Evolutionary conservation across 2,797 vertebrate genomes (phyloP), one percentile per base, ranked within the genome.

Genomic region (Hybognathus amarus): DNA sequence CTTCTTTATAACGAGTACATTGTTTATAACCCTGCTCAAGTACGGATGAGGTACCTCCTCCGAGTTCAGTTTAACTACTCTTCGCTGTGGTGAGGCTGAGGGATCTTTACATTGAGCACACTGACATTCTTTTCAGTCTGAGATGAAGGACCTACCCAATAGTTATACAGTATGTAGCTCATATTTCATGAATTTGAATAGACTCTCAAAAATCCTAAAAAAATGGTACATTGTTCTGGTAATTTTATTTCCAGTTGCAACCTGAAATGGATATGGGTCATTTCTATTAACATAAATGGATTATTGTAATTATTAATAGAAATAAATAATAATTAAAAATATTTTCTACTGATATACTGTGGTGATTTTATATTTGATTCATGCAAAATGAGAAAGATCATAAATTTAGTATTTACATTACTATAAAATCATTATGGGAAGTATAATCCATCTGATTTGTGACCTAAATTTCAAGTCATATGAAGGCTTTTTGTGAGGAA

Each of bases 1-100:
- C 96, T 98, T 15, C 96, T 97, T 71, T 98, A 98, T 91, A 98
- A 98, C 5, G 97, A 98, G 90, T 98, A 93, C 84, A 91, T 98
- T 0, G 95, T 98, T 47, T 98, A 98, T 84, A 92, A 94, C 80
- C 93, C 96, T 0, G 90, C 92, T 1, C 97, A 98, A 92, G 92
- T 92, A 15, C 94, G 91, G 47, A 97, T 98, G 96, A 93, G 91
- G 77, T 98, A 97, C 89, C 94, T 98, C 88, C 94, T 98, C 38
- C 91, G 94, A 63, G 90, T 98, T 87, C 90, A 81, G 63, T 98
- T 98, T 90, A 96, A 96, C 93, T 97, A 94, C 87, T 75, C 91
- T 0, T 94, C 95, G 0, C 89, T 96, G 71, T 98, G 97, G 97
- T 98, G 91, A 97, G 61, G 69, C 66, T 0, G 38, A 63, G 17